These are phyloP conservation scores for Xenus cinereus DNA, from an alignment of 2,113 vertebrate genomes.

Conservation along the genomic window DNA sequence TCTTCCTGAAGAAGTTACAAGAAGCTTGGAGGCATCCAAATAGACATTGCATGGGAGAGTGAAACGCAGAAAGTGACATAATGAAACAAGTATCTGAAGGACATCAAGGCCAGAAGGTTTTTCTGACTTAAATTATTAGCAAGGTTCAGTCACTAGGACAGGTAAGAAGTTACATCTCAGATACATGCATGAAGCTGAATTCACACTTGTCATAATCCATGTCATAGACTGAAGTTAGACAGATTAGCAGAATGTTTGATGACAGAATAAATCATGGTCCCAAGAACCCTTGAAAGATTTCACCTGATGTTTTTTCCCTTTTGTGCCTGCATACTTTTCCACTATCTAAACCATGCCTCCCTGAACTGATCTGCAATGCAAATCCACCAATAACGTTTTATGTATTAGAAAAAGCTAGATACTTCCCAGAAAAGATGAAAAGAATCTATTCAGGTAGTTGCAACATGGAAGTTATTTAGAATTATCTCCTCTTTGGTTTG, in stretches of 20 bases:
- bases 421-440: background rate
- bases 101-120: background rate
- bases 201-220: background rate
- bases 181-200: background rate
- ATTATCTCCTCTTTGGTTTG: background rate
- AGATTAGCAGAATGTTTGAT: background rate
- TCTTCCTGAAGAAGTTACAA: background rate
- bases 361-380: background rate
- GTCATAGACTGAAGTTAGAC: background rate
- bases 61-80: background rate
- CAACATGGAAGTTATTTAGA: background rate
- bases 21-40: background rate
- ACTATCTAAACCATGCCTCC: background rate
- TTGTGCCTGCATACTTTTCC: background rate
- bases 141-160: background rate
- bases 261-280: background rate
- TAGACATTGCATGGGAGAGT: fast-evolving
- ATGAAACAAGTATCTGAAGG: background rate
- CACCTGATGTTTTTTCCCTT: background rate
- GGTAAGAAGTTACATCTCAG: background rate
- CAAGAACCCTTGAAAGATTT: background rate
- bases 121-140: background rate
- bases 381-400: background rate
- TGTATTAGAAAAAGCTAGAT: background rate
- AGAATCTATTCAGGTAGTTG: background rate